Percentiles rank a stretch among this genome's conserved stretches.
These are phyloP conservation scores for Xestia rhomboidea DNA, from an alignment of 2,888 invertebrate species.

Conservation along the genomic window DNA sequence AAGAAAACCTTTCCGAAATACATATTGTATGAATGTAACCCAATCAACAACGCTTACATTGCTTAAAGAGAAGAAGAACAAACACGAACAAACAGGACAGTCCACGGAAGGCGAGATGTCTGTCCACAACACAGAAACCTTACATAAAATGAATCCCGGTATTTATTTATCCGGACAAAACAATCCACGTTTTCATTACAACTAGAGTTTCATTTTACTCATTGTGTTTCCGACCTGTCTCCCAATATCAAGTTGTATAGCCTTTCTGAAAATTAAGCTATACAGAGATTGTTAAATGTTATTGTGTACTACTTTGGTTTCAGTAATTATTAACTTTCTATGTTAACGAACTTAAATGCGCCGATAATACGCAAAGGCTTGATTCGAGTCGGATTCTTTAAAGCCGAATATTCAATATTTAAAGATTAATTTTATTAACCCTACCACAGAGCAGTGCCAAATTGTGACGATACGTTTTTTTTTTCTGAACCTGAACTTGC, in stretches of 20 bases:
- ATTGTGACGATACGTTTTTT: neutral
- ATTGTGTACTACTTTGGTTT: neutral
- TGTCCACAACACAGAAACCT: conserved; percentile 47
- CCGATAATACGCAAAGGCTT: neutral
- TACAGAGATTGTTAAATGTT: neutral
- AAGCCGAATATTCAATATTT: neutral
- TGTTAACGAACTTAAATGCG: neutral
- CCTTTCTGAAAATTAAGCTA: neutral
- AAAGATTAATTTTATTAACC: neutral
- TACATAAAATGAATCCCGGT: conserved; percentile 53
- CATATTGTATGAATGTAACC: conserved; percentile 1
- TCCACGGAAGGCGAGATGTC: conserved; percentile 9
- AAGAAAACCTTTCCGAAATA: neutral
- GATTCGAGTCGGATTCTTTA: neutral
- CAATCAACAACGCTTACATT: conserved; percentile 21
- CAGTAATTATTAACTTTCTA: neutral
- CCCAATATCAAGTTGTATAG: neutral
- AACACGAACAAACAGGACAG: conserved; percentile 23
- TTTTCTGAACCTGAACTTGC: neutral
- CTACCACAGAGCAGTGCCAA: neutral
- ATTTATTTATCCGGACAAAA: conserved; percentile 54
- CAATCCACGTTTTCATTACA: conserved; percentile 50
- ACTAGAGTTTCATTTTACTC: conserved; percentile 53
- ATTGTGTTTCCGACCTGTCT: conserved; percentile 41
- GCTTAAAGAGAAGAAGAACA: conserved; percentile 2